Evolutionary conservation across 2,113 vertebrate genomes (phyloP).

Genomic region (Stercorarius parasiticus): DNA sequence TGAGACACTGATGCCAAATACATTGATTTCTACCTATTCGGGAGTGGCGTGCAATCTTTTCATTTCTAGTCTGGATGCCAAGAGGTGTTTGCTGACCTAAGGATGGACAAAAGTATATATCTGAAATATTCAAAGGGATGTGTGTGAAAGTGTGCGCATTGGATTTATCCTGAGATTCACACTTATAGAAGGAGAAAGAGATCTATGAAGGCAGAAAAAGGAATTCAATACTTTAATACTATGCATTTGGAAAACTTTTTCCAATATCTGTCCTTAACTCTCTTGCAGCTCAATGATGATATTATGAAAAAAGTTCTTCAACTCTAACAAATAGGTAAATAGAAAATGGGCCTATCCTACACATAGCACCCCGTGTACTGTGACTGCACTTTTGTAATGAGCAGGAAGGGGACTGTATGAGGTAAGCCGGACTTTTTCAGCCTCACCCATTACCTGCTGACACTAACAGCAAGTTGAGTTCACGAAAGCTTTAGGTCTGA

Average conservation of each 20-base stretch:
- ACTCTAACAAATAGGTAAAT: fast-evolving
- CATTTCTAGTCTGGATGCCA: neutral
- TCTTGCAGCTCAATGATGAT: neutral
- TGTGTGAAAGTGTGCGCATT: neutral
- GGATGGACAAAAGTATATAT: neutral
- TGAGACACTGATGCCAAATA: neutral
- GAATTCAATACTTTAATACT: neutral
- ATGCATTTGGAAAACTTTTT: neutral
- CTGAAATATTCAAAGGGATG: neutral
- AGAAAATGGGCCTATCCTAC: neutral
- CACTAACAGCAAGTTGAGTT: neutral
- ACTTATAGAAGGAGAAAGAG: neutral
- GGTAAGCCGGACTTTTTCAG: neutral
- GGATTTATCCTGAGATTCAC: neutral
- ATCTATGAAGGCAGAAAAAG: neutral
- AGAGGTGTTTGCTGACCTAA: neutral
- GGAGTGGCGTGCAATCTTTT: neutral
- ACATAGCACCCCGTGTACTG: fast-evolving
- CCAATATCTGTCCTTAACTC: neutral
- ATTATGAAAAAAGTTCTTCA: neutral
- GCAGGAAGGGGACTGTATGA: neutral
- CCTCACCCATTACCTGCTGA: neutral
- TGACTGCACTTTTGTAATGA: neutral
- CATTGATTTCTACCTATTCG: neutral
- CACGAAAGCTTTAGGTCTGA: neutral